Percentiles rank a stretch among this genome's conserved stretches.
phyloP scores from a whole-genome alignment of 2,888 invertebrate genomes.

The Diadegma fenestrale region DNA sequence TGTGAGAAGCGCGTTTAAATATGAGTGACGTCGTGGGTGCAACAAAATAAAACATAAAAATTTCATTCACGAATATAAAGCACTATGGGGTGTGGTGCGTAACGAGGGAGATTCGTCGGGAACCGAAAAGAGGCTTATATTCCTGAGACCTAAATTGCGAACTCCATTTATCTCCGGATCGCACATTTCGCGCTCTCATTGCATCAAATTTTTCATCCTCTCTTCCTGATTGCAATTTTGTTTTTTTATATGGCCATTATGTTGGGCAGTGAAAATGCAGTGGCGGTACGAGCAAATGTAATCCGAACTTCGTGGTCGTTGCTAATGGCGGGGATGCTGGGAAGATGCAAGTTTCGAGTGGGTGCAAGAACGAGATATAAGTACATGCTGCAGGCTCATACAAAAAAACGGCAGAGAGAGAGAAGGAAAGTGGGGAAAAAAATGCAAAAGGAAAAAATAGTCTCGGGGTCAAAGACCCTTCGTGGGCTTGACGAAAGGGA shows the following conservation, averaged over 20 bases:
- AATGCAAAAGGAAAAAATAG: slow-evolving; percentile 8
- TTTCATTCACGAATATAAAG: neutral
- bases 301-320: slow-evolving; percentile 19
- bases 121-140: neutral
- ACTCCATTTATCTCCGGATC: neutral
- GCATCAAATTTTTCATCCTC: neutral
- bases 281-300: slow-evolving; percentile 5
- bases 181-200: slow-evolving; percentile 6
- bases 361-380: slow-evolving; percentile 35
- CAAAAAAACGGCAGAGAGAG: neutral
- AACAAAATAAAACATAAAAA: neutral
- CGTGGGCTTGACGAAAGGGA: slow-evolving; percentile 32
- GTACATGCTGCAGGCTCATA: slow-evolving; percentile 19
- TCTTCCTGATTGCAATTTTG: neutral
- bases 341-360: slow-evolving; percentile 38
- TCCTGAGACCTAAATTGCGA: neutral
- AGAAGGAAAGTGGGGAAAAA: no score
- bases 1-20: slow-evolving; percentile 34
- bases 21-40: slow-evolving; percentile 46
- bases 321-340: slow-evolving; percentile 24
- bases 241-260: slow-evolving; percentile 19
- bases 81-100: neutral
- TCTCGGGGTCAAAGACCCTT: slow-evolving; percentile 4
- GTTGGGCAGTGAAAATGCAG: neutral
- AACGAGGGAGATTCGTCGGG: slow-evolving; percentile 25